Evolutionary conservation across 2,113 vertebrate genomes (phyloP).

Genomic region (Caretta caretta): DNA sequence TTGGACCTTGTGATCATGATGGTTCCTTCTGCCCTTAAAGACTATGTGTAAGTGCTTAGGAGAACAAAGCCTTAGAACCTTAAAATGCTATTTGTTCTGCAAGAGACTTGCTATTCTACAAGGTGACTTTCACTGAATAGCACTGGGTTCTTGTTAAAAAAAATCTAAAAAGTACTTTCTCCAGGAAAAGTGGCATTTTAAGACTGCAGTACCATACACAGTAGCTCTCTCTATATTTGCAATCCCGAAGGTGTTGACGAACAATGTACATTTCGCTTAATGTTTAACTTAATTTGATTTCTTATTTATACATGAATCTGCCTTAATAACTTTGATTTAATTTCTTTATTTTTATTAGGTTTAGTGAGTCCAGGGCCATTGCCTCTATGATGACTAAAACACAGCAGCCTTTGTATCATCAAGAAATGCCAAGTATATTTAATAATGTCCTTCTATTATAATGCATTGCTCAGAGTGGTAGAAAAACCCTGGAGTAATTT

Average conservation of each 20-base stretch:
- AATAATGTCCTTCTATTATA: not conserved
- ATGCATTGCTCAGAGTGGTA: not conserved
- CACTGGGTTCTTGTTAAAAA: not conserved
- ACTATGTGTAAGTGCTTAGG: not conserved
- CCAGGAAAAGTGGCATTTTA: not conserved
- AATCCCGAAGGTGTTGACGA: not conserved
- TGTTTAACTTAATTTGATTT: not conserved
- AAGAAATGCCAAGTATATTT: not conserved
- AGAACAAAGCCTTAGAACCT: not conserved
- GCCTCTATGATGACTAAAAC: not conserved
- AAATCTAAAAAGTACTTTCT: not conserved
- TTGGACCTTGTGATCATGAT: too few species aligned
- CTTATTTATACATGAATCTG: not conserved
- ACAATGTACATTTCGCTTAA: not conserved
- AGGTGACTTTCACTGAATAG: not conserved
- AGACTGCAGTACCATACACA: not conserved
- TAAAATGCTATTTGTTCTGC: not conserved
- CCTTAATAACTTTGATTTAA: not conserved
- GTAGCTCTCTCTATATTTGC: not conserved
- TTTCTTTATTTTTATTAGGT: rapidly evolving
- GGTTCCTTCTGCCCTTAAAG: too few species aligned
- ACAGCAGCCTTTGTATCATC: not conserved
- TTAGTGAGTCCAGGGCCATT: not conserved
- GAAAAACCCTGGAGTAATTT: not conserved
- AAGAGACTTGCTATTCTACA: not conserved